Conservation (phyloP, 2,797 vertebrate genomes). For the Amphiprion clarkii region DNA sequence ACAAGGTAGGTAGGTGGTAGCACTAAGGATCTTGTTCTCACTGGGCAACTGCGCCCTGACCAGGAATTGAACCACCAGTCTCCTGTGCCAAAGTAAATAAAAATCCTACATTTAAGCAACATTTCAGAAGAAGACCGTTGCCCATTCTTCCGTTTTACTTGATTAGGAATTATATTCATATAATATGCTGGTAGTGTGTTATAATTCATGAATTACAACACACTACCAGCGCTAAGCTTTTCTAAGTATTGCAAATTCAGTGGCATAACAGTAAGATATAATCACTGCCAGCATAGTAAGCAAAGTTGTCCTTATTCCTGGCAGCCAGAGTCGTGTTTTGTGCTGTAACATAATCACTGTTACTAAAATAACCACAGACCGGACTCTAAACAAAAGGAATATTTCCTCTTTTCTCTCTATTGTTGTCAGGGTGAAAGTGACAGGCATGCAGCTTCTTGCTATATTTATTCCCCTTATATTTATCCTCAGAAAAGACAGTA, state of each 20-base stretch:
- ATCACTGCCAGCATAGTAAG: too few species aligned
- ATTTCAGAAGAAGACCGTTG: too few species aligned
- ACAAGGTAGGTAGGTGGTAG: too few species aligned
- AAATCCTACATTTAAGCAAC: too few species aligned
- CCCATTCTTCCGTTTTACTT: too few species aligned
- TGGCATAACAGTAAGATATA: neutral
- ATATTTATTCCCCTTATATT: constrained; percentile 72
- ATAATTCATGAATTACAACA: too few species aligned
- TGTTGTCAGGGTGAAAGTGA: constrained; percentile 56
- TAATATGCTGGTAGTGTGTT: too few species aligned
- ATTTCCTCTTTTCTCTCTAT: constrained; percentile 40
- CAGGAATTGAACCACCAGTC: too few species aligned
- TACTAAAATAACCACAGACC: constrained; percentile 58
- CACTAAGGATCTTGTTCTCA: too few species aligned
- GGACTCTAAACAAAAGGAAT: constrained; percentile 51
- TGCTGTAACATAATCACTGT: constrained; percentile 31
- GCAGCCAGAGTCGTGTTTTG: neutral
- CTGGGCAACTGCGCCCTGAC: too few species aligned
- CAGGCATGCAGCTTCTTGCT: constrained; percentile 30
- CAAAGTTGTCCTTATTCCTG: neutral
- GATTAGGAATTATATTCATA: too few species aligned
- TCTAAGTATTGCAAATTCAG: neutral
- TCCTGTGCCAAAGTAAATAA: too few species aligned
- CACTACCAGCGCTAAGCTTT: neutral
- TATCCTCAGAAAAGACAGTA: constrained; percentile 46